Evolutionary conservation across 2,888 invertebrate species (phyloP), one percentile per base, ranked within the genome.

Genomic region (Nowickia ferox): DNA sequence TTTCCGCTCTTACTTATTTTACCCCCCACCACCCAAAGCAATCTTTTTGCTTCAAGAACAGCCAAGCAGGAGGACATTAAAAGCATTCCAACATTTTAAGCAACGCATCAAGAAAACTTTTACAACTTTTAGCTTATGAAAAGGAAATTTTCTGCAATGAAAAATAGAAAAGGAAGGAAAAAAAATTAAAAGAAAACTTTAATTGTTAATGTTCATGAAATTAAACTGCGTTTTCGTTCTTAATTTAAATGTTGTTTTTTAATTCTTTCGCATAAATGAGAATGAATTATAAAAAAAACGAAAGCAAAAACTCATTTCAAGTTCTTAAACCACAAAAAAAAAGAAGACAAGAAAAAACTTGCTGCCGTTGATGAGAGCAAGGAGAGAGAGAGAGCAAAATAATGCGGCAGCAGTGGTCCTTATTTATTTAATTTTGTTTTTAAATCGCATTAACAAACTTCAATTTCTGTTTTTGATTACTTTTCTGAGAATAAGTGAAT

Each of bases 121-220:
- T 53, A 76, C 71, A 59, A 30, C 46, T 42, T 55, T 42, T 38
- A 22, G 51, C 59, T 48, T 55, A 53, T 38, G 55, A 19, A 38
- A 55, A 53, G 19, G 66, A 81, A 75, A 69, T 81, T 59, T 44
- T 9, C 6, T 53, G 51, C 68, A 75, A 68, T 59, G 51, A 68
- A 74, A 17, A 30, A 42, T 30, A 30, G 19, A 9, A 44, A 59
- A 79, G 53, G 38, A 79, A 38, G 66, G 79, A 66, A 44, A 84
- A 83, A 86, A 83, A 68, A 80, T 82, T 72, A 66, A 30, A 61
- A 76, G 68, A 63, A 80, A 83, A 86, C 86, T 83, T 86, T 86
- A 86, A 86, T 86, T 86, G 86, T 80, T 86, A 86, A 86, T 83
- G 79, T 76, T 83, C 79, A 80, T 80, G 83, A 83, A 80, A 86